A percentile compares a stretch with the other conserved stretches of the same genome.
Conservation (phyloP, 2,797 vertebrate genomes). For the Muraenolepis orangiensis region DNA sequence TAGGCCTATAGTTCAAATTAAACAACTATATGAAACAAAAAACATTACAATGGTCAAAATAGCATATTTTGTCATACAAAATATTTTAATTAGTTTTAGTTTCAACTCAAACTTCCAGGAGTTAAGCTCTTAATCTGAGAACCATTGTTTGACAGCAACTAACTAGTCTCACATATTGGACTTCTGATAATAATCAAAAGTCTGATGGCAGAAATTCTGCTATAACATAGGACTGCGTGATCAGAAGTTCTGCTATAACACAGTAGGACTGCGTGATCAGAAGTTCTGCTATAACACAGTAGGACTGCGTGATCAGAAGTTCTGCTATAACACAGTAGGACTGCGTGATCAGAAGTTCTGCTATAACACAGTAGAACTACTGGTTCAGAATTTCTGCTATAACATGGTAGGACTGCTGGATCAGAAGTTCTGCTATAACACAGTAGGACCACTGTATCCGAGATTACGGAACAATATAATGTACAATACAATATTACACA, state of each 20-base stretch:
- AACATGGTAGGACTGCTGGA: not conserved
- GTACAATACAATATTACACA: not conserved
- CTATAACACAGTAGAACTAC: not conserved
- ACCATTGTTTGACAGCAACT: not conserved
- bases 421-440: not conserved
- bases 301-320: too few relatives aligned
- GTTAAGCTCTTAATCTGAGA: not conserved
- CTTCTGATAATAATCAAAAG: not conserved
- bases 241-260: not conserved
- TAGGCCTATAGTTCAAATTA: not conserved
- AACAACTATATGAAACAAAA: not conserved
- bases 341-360: too few relatives aligned
- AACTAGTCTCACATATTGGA: not conserved
- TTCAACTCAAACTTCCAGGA: not conserved
- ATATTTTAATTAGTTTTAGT: not conserved
- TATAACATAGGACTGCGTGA: too few relatives aligned
- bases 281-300: not conserved
- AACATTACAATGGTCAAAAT: not conserved
- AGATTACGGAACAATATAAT: not conserved
- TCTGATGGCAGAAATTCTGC: too few relatives aligned
- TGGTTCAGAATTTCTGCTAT: not conserved
- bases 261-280: too few relatives aligned
- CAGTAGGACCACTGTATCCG: not conserved
- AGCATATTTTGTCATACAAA: not conserved
- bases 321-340: not conserved